phyloP scores from a whole-genome alignment of 2,888 invertebrate species.

The Troides oblongomaculatus region DNA sequence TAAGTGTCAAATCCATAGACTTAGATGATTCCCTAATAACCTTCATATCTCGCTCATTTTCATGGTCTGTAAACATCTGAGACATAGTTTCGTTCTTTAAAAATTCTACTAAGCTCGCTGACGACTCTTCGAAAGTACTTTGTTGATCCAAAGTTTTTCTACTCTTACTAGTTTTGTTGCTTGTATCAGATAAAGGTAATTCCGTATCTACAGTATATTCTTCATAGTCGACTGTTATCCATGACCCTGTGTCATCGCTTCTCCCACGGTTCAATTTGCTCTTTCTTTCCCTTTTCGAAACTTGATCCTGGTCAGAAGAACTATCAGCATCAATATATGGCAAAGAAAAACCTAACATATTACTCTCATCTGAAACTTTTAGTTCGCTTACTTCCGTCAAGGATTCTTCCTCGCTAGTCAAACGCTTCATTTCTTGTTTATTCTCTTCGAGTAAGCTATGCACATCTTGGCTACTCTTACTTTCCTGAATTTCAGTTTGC shows the following conservation, averaged over 20 bases:
- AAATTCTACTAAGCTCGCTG: constrained; percentile 75
- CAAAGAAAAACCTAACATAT: constrained; percentile 70
- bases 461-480: constrained; percentile 64
- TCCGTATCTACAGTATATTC: constrained; percentile 83
- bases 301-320: constrained; percentile 72
- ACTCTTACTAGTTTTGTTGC: constrained; percentile 46
- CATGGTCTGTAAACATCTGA: constrained; percentile 63
- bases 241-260: constrained; percentile 85
- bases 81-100: constrained; percentile 69
- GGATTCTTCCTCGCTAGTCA: constrained; percentile 85
- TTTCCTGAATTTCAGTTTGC: constrained; percentile 67
- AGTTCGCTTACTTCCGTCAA: constrained; percentile 83
- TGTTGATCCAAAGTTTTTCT: constrained; percentile 72
- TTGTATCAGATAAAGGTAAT: constrained; percentile 75
- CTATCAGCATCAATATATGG: constrained; percentile 78
- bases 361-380: constrained; percentile 76
- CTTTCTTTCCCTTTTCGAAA: constrained; percentile 51
- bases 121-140: constrained; percentile 81
- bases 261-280: constrained; percentile 68
- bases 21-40: constrained; percentile 47
- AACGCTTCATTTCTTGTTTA: constrained; percentile 71
- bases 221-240: constrained; percentile 84
- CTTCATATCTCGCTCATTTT: constrained; percentile 65
- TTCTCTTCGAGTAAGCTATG: constrained; percentile 57
- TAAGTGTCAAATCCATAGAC: constrained; percentile 61